Percentiles rank a stretch among this genome's conserved stretches.
phyloP scores from a whole-genome alignment of 2,113 vertebrate species.

The Collichthys lucidus region DNA sequence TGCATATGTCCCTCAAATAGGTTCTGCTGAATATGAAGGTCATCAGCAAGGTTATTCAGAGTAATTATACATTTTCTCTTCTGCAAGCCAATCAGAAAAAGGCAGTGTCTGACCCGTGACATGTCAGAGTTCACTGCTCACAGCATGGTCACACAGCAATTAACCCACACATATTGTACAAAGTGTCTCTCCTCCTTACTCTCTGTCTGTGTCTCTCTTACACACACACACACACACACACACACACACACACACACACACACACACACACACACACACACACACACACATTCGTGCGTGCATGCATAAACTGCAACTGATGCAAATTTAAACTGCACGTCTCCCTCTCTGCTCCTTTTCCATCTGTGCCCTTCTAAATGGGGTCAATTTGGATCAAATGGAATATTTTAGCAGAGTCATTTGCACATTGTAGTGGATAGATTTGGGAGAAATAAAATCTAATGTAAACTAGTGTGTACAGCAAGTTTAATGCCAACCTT shows the following conservation, averaged over 20 bases:
- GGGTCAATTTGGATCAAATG: constrained; percentile 44
- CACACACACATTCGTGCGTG: neutral
- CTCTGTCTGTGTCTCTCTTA: neutral
- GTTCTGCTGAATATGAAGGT: constrained; percentile 62
- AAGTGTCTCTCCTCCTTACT: constrained; percentile 24
- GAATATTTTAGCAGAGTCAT: constrained; percentile 51
- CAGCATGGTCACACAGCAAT: constrained; percentile 70
- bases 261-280: neutral
- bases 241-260: neutral
- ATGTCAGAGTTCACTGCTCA: constrained; percentile 63
- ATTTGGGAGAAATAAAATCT: constrained; percentile 11
- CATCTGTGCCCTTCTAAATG: constrained; percentile 33
- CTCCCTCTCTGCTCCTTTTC: constrained; percentile 33
- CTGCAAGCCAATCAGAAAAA: constrained; percentile 65
- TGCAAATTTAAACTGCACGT: constrained; percentile 42
- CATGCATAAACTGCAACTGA: constrained; percentile 35
- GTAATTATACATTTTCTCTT: constrained; percentile 68
- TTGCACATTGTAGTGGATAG: constrained; percentile 30
- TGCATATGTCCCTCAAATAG: neutral
- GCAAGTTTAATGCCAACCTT: neutral
- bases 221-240: neutral
- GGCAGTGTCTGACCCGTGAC: constrained; percentile 30
- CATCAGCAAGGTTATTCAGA: constrained; percentile 58
- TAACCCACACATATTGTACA: constrained; percentile 58
- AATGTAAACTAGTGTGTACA: neutral